Evolutionary conservation across 1,140 invertebrate species (phyloP), one percentile per base, ranked within the genome.

Genomic region (Sycobia sp.): DNA sequence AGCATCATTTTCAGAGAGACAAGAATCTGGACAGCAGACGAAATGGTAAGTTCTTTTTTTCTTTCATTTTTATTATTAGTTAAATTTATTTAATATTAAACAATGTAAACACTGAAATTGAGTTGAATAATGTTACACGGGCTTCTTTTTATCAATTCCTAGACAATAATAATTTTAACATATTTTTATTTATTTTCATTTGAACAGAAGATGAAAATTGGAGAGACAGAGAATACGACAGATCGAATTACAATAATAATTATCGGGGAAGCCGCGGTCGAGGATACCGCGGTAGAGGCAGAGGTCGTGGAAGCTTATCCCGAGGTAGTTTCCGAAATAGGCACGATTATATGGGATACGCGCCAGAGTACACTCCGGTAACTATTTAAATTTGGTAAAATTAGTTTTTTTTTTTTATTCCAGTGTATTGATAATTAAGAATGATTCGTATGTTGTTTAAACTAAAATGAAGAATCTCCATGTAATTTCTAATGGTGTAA

Each of bases 341-440:
- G 65, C 71, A 76, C 14, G 83, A 85, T 38, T 84, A 83, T 71
- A 66, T 77, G 1, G 84, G 84, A 67, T 84, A 79, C 64, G 69
- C 77, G 2, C 62, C 77, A 10, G 83, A 86, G 61, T 84, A 81
- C 69, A 72, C 75, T 34, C 82, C 84, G 76, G 84, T 85, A 75
- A 68, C 29, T 16, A 34, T 57, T n/a, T n/a, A 18, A 25, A 32
- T 56, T 29, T 36, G 18, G 18, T 46, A 20, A 32, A 61, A 10
- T n/a, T 56, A 16, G 0, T 47, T 47, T n/a, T 16, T 34, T 59
- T 36, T 43, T 29, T 4, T 38, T 4, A 1, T 36, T 23, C 11
- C 4, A 7, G 18, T 32, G 18, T 22, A 18, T 18, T 49, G 18
- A 18, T 49, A 39, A 27, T 18, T 9, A 39, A n/a, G n/a, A n/a